A percentile compares a stretch with the other conserved stretches of the same genome.
Evolutionary conservation across 2,888 invertebrate genomes (phyloP).

Genomic region (Lithophane semibrunnea): DNA sequence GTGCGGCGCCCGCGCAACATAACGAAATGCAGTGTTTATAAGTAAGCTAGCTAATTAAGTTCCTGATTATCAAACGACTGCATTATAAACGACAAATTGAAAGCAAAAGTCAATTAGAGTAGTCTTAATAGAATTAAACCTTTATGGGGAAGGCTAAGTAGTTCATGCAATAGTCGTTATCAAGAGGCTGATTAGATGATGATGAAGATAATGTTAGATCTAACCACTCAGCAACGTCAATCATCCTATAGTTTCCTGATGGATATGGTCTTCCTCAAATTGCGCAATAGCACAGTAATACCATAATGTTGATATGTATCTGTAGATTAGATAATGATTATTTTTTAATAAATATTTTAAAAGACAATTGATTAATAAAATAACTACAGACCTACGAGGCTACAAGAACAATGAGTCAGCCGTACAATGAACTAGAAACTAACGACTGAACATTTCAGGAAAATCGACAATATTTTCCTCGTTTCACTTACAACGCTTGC

Average conservation of each 20-base stretch:
- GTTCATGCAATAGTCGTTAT: neutral
- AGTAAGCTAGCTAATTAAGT: slow-evolving; percentile 15
- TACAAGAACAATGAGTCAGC: neutral
- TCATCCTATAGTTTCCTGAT: slow-evolving; percentile 3
- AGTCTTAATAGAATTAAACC: neutral
- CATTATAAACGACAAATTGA: slow-evolving; percentile 9
- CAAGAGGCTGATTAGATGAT: neutral
- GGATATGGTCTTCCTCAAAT: neutral
- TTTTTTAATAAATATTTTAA: slow-evolving; percentile 10
- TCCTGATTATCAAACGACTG: slow-evolving; percentile 5
- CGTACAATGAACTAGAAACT: slow-evolving; percentile 22
- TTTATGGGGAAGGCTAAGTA: neutral
- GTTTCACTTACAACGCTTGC: slow-evolving; percentile 24
- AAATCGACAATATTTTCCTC: slow-evolving; percentile 7
- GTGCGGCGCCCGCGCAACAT: slow-evolving; percentile 52
- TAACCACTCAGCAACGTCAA: slow-evolving; percentile 10
- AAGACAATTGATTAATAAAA: neutral
- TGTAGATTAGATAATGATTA: slow-evolving; percentile 15
- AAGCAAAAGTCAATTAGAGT: slow-evolving; percentile 30
- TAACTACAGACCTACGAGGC: neutral
- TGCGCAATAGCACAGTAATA: neutral
- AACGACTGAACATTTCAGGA: neutral
- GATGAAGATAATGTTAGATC: neutral
- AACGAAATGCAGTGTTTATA: slow-evolving; percentile 51
- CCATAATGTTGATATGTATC: neutral